A percentile compares a stretch with the other conserved stretches of the same genome.
These are phyloP conservation scores for Spongilla lacustris DNA, from an alignment of 37 sponge, comb jelly and placozoan genomes.

Conservation along the genomic window DNA sequence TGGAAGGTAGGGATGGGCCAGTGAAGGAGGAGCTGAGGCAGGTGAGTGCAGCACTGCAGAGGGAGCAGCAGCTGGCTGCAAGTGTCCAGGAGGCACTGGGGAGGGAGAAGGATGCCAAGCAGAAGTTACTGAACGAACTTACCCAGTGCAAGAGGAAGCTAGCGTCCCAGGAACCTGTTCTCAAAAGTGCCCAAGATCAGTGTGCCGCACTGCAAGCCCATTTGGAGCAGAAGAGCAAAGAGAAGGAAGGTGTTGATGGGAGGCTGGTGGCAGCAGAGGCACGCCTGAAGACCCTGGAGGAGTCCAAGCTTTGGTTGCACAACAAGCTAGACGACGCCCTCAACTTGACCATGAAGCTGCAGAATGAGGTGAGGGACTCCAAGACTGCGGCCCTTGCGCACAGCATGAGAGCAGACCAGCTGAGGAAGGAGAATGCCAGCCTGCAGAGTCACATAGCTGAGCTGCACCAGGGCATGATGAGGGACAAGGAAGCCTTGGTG, in stretches of 20 bases:
- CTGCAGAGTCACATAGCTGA: constrained; percentile 60
- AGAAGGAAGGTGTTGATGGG: background rate
- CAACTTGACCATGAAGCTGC: constrained; percentile 37
- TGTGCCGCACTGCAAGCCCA: background rate
- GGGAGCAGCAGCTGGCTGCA: background rate
- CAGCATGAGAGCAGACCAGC: constrained; percentile 57
- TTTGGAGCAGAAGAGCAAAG: constrained; percentile 34
- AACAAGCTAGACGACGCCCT: constrained; percentile 63
- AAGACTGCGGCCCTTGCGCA: constrained; percentile 57
- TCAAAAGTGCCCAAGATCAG: constrained; percentile 24
- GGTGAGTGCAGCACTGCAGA: background rate
- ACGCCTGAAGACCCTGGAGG: constrained; percentile 44
- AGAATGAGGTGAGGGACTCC: constrained; percentile 58
- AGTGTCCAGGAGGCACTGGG: background rate
- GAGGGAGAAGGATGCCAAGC: constrained; percentile 22
- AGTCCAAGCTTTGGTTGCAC: constrained; percentile 67
- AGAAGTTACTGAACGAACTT: constrained; percentile 23
- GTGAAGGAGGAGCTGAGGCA: background rate
- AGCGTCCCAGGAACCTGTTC: constrained; percentile 6
- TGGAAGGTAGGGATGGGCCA: background rate
- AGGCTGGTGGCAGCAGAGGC: constrained; percentile 35
- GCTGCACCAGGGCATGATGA: constrained; percentile 58
- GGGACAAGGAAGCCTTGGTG: constrained; percentile 76
- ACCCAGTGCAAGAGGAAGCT: background rate
- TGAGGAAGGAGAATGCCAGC: constrained; percentile 52